These are phyloP conservation scores for Yponomeuta plumbellus DNA, from an alignment of 2,888 invertebrate genomes.

Conservation along the genomic window DNA sequence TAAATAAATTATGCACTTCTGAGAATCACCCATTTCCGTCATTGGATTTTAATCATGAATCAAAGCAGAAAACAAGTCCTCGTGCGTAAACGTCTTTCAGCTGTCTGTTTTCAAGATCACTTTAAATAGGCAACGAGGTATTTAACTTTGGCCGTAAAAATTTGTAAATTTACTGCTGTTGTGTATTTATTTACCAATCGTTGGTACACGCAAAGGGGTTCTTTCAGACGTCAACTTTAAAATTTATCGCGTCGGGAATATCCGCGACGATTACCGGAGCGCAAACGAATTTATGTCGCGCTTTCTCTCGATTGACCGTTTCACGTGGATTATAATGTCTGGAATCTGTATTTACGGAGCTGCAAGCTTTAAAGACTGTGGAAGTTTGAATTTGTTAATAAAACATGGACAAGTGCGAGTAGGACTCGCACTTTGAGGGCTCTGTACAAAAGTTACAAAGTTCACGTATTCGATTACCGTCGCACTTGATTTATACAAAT, in stretches of 20 bases:
- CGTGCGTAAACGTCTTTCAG: conserved; percentile 3
- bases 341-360: conserved; percentile 60
- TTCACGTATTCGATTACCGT: no score
- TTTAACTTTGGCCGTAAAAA: conserved; percentile 47
- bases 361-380: conserved; percentile 56
- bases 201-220: conserved; percentile 46
- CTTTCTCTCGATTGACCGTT: conserved; percentile 56
- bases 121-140: not conserved
- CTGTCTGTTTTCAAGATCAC: conserved; percentile 8
- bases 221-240: conserved; percentile 75
- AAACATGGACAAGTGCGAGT: not conserved
- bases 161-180: conserved; percentile 55
- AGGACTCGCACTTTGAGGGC: no score
- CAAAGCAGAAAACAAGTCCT: not conserved
- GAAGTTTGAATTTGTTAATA: conserved; percentile 39
- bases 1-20: no score
- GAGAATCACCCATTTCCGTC: not conserved
- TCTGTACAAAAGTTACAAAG: no score
- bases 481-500: no score
- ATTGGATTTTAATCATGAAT: not conserved
- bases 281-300: conserved; percentile 70
- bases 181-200: not conserved
- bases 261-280: conserved; percentile 66
- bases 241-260: conserved; percentile 68
- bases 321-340: conserved; percentile 57